Base-by-base conservation (phyloP, 2,888 invertebrate genomes). In the Dasysyrphus albostriatus region DNA sequence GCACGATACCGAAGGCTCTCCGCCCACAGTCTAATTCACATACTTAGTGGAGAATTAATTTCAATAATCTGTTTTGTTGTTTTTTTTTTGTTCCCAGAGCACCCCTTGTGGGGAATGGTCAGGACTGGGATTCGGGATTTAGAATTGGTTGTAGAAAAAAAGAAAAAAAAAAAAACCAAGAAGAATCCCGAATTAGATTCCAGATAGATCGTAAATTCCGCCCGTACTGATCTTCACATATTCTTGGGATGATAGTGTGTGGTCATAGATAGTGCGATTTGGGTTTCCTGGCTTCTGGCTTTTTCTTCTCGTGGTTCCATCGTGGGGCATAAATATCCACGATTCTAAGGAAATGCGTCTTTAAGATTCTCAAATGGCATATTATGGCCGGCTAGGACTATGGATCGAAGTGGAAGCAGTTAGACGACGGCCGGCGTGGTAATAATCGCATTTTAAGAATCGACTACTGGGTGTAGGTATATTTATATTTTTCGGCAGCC, bases 11-110 rank as follows among this genome's bases (percentile, higher is more conserved):
- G 69, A 37, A 59, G 44, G n/a, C 65, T 51, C 34, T 16, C 78
- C 87, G 87, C 87, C 87, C 87, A 87, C 87, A 83, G 83, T 67
- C 83, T 83, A 87, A 87, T 87, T 87, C 87, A 44, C 83, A 75
- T 83, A 85, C 83, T 87, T 87, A 87, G 78, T 32, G 74, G 7
- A 19, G 83, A 67, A 87, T 87, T 87, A 87, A 87, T 83, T 87
- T 87, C 83, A 83, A 85, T 85, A 85, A 85, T 69, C 56, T 54
- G 16, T 72, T 39, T 37, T 69, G 69, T 49, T 49, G n/a, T 58
- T 56, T 16, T 34, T 10, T 37, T 24, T 24, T 24, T 24, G 24
- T 24, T 24, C 24, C 3, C 24, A 24, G 24, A n/a, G 51, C 39
- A 49, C 24, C 63, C 65, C 42, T n/a, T 2, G 24, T 47, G 24